phyloP scores from a whole-genome alignment of 2,113 vertebrate genomes.

The Oryzias woworae region DNA sequence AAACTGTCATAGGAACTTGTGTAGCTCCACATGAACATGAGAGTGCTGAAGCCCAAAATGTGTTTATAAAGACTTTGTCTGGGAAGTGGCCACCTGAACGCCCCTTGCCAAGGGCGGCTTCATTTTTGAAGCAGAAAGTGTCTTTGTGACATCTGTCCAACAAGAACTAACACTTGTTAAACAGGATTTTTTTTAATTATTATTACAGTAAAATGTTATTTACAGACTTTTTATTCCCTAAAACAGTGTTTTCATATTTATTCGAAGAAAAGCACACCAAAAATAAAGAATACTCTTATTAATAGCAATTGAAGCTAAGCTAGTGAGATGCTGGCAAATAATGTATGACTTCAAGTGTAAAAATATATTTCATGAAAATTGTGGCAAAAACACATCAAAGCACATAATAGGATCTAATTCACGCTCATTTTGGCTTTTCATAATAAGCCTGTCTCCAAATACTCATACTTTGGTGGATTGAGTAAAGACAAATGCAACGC shows the following conservation, averaged over 20 bases:
- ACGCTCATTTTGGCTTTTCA: neutral
- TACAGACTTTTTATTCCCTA: no score
- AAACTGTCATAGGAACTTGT: no score
- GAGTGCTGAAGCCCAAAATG: no score
- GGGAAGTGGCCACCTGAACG: no score
- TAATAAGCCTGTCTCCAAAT: neutral
- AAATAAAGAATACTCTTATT: neutral
- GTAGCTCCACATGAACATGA: no score
- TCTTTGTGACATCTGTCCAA: no score
- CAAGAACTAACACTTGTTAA: no score
- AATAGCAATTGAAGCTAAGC: neutral
- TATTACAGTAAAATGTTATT: no score
- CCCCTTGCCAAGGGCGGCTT: no score
- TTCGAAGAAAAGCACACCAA: neutral
- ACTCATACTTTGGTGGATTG: slow-evolving; percentile 2
- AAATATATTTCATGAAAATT: slow-evolving; percentile 6
- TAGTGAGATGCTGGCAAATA: slow-evolving; percentile 2
- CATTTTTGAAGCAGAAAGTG: no score
- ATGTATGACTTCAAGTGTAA: neutral
- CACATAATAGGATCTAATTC: neutral
- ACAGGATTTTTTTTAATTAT: no score
- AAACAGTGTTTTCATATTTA: neutral
- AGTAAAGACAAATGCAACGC: neutral
- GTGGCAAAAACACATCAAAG: neutral
- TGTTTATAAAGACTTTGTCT: no score